Base-by-base conservation (phyloP, 1,140 invertebrate species). In the Drosophila eugracilis region DNA sequence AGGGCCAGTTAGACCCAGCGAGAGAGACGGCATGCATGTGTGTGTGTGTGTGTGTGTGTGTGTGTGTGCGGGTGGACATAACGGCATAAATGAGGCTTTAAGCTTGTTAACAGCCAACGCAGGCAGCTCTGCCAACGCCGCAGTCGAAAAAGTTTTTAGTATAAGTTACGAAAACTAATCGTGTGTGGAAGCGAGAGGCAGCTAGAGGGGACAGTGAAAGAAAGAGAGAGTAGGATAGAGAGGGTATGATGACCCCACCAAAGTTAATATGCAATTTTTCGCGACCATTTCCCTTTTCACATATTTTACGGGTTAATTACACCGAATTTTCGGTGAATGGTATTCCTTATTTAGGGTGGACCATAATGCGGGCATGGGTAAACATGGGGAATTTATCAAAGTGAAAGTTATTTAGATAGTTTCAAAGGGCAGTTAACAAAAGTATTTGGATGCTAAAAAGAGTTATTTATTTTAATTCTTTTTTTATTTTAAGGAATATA, bases 11-110 rank as follows among this genome's bases (percentile, higher is more conserved):
- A 36, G 14, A 53, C 36, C 34, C 26, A 59, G 26, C 59, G 30
- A 55, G 50, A 34, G 63, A 15, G 30, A 55, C 3, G 36, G 54
- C 34, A 62, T 37, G 54, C 32, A 15, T 15, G 32, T 45, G 22
- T 21, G 58, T 42, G 62, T 66, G 65, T 65, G 65, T 66, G 12
- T 42, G 54, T 30, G 36, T 14, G 26, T 42, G 42, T 34, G 41
- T 79, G 75, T 78, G 75, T 65, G 78, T 70, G 74, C 62, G 70
- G 72, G 52, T 59, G 77, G 71, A 62, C 66, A 86, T 72, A 80
- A 90, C 78, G 75, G 63, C 63, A 90, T 88, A 90, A 90, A 85
- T 90, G 83, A 70, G 89, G 79, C 89, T 89, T 78, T 89, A 88
- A 90, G 80, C 73, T 88, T 84, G 76, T 88, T 90, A 88, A 78